Evolutionary conservation across 2,888 invertebrate genomes (phyloP), one percentile per base, ranked within the genome.

Genomic region (Hedychridium roseum): DNA sequence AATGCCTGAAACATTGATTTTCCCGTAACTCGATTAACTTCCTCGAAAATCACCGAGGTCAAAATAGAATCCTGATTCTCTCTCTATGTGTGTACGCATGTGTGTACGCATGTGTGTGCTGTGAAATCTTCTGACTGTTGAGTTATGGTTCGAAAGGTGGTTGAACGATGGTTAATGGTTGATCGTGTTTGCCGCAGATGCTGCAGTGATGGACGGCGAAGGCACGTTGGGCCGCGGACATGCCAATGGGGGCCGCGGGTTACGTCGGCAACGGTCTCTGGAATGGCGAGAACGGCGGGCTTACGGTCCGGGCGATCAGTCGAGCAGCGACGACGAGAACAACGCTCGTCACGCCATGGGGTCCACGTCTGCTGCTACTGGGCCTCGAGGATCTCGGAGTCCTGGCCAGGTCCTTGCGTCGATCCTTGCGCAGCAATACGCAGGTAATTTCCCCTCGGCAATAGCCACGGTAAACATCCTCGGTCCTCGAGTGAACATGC

Each of bases 211-310:
- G 73, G 73, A 73, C 57, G 63, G 73, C 48, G 73, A 73, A 54
- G 68, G 72, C 40, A 73, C 72, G 26, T 63, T 72, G 76, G 62
- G 72, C 76, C 74, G 79, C 74, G 58, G 68, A 43, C 71, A 76
- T 60, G 64, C 71, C 30, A 68, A 72, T 56, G 73, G 73, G 71
- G 70, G 71, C 71, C 73, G 73, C 65, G 73, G 73, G 43, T 65
- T 73, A 72, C 73, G 84, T 43, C 82, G 84, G 41, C 84, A 84
- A 76, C 82, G 84, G 65, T 84, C 84, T 70, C 80, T 84, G 34
- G 84, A 84, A 79, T 83, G 84, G 83, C 79, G 80, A 50, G 83
- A 83, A 55, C 82, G 84, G 71, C 79, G 84, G 52, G 84, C 84
- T 73, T 83, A 83, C 76, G 84, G 84, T 71, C 82, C 82, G 57